Base-by-base conservation (phyloP, 2,113 vertebrate genomes). In the Limanda limanda region DNA sequence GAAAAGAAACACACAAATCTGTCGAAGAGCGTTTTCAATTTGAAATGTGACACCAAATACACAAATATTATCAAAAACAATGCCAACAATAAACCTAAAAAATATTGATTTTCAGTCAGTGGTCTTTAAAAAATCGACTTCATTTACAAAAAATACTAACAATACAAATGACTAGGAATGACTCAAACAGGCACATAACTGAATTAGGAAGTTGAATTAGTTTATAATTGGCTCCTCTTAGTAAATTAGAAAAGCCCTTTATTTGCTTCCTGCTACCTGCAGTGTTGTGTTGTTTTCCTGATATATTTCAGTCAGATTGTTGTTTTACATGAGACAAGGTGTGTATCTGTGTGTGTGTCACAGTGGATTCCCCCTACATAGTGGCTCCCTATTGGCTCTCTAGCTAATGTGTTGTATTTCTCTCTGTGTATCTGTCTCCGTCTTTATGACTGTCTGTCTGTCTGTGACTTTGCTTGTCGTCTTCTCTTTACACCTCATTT, bases 381-480 rank as follows among this genome's bases (percentile, higher is more conserved):
- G 83, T 89, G 83, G 70, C 87, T 90, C 82, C 90, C 87, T 90
- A 79, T 76, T 84, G 85, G 91, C 89, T 90, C 86, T 84, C 79
- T 63, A 77, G 91, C 92, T 93, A 93, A 93, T 93, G 91, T 92
- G 88, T 86, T 92, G 92, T 92, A 90, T 93, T 92, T 93, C 91
- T 93, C 91, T 92, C 84, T 93, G 88, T 92, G 89, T 92, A 68
- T 88, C 55, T 88, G 81, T 91, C 78, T 88, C 79, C 87, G 90
- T 91, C 73, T 86, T 76, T 91, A 83, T 92, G 79, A 89, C 79
- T 93, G 86, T 90, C 15, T 2, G 47, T 79, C 79, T 93, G 86
- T 90, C 15, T 18, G 47, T 79, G 42, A n/a, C 66, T 82, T 81
- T 68, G 68, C 58, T 73, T 67, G 57, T 82, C 54, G 40, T 68